Conservation (phyloP, 2,888 invertebrate species). For the Drosophila algonquin region DNA sequence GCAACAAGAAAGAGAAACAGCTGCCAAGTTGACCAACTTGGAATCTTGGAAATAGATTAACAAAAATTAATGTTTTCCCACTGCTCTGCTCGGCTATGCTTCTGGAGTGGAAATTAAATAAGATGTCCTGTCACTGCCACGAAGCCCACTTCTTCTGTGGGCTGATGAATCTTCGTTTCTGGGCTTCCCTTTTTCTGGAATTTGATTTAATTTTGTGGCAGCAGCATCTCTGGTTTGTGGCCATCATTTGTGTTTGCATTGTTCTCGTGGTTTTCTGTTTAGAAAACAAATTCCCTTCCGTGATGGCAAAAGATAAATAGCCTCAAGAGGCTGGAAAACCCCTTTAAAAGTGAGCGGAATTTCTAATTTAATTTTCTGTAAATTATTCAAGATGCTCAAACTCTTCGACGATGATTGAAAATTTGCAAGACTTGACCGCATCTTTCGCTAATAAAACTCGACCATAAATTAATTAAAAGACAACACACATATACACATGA, state of each 20-base stretch:
- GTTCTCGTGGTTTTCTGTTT: slow-evolving; percentile 35
- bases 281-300: slow-evolving; percentile 18
- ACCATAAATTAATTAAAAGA: slow-evolving; percentile 50
- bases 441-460: slow-evolving; percentile 29
- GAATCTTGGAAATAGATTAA: slow-evolving; percentile 72
- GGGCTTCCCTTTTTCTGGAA: slow-evolving; percentile 44
- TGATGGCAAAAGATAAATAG: slow-evolving; percentile 33
- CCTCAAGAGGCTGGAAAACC: background rate
- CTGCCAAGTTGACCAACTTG: slow-evolving; percentile 53
- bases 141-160: slow-evolving; percentile 15
- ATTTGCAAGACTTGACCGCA: slow-evolving; percentile 17
- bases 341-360: slow-evolving; percentile 3
- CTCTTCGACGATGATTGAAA: slow-evolving; percentile 25
- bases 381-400: slow-evolving; percentile 4
- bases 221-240: slow-evolving; percentile 4
- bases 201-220: slow-evolving; percentile 66
- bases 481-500: slow-evolving; percentile 8
- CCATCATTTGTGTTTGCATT: slow-evolving; percentile 40
- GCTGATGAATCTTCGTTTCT: slow-evolving; percentile 30
- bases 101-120: slow-evolving; percentile 66
- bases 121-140: slow-evolving; percentile 72
- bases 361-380: background rate
- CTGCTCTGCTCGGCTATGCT: slow-evolving; percentile 18
- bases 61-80: slow-evolving; percentile 72
- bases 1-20: slow-evolving; percentile 1